A percentile compares a stretch with the other conserved stretches of the same genome.
Evolutionary conservation across 2,797 vertebrate genomes (phyloP).

Genomic region (Numenius phaeopus): DNA sequence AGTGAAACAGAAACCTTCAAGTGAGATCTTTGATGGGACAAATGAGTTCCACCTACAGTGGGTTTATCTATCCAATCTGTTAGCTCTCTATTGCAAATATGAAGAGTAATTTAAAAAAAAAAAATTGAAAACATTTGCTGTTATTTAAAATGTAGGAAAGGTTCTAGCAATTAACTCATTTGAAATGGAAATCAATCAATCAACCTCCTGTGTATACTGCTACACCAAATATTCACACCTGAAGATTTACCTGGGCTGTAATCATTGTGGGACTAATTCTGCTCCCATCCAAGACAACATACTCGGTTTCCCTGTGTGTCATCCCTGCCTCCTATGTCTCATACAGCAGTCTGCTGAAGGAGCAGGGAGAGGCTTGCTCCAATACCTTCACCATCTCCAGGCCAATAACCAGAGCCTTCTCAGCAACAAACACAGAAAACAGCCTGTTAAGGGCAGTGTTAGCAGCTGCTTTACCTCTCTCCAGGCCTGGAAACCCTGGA

Average conservation of each 20-base stretch:
- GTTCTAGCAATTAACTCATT: not conserved
- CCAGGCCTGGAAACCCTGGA: slow-evolving; percentile 68
- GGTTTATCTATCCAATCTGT: not conserved
- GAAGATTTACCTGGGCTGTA: not conserved
- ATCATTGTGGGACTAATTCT: not conserved
- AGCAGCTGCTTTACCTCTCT: slow-evolving; percentile 67
- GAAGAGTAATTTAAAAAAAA: not conserved
- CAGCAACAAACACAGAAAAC: not conserved
- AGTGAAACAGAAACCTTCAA: not conserved
- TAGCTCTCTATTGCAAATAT: not conserved
- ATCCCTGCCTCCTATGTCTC: not conserved
- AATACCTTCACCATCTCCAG: not conserved
- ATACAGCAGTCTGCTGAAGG: not conserved
- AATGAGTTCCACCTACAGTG: not conserved
- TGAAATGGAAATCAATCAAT: not conserved
- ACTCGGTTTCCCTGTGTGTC: not conserved
- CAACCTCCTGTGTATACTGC: not conserved
- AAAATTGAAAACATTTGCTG: not conserved
- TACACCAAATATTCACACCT: not conserved
- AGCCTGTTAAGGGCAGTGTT: not conserved
- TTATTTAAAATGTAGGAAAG: not conserved
- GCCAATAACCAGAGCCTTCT: not conserved
- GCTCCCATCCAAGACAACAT: not conserved
- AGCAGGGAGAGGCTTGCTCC: not conserved
- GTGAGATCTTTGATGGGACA: not conserved